Evolutionary conservation across 1,140 invertebrate species (phyloP).

Genomic region (Centruroides sculpturatus): DNA sequence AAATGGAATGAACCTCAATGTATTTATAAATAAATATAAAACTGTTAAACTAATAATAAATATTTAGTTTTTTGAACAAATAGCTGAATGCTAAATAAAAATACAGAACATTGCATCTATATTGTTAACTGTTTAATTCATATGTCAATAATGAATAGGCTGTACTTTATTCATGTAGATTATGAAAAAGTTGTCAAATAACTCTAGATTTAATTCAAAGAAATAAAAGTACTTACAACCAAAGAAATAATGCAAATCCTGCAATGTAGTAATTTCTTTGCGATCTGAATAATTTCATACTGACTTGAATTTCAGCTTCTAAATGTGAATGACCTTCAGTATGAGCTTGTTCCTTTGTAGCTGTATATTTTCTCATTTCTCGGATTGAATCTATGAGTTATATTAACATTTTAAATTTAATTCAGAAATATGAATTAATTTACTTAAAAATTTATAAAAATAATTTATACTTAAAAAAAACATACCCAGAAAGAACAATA

Average conservation of each 20-base stretch:
- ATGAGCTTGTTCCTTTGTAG: conserved; percentile 32
- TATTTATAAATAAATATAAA: no score
- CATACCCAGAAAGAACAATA: conserved; percentile 50
- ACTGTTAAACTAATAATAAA: no score
- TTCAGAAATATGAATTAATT: conserved; percentile 8
- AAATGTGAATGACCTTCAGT: conserved; percentile 44
- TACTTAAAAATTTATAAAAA: not conserved
- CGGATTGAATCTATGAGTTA: conserved; percentile 66
- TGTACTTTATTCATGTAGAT: conserved; percentile 34
- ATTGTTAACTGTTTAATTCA: conserved; percentile 75
- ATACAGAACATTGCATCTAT: conserved; percentile 46
- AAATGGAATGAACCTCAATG: no score
- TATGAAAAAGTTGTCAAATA: conserved; percentile 94
- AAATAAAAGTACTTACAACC: conserved; percentile 27
- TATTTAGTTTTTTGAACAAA: no score
- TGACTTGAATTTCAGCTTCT: conserved; percentile 78
- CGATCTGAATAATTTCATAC: conserved; percentile 88
- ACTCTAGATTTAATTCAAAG: conserved; percentile 52
- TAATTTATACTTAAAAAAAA: not conserved
- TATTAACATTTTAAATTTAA: not conserved
- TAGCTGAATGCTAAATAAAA: no score
- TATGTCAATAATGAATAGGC: conserved; percentile 43
- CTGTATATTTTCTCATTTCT: conserved; percentile 80
- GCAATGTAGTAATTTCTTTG: conserved; percentile 98
- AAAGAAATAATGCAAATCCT: conserved; percentile 82